A percentile compares a stretch with the other conserved stretches of the same genome.
Evolutionary conservation across 2,113 vertebrate species (phyloP).

Genomic region (Noctilio leporinus): DNA sequence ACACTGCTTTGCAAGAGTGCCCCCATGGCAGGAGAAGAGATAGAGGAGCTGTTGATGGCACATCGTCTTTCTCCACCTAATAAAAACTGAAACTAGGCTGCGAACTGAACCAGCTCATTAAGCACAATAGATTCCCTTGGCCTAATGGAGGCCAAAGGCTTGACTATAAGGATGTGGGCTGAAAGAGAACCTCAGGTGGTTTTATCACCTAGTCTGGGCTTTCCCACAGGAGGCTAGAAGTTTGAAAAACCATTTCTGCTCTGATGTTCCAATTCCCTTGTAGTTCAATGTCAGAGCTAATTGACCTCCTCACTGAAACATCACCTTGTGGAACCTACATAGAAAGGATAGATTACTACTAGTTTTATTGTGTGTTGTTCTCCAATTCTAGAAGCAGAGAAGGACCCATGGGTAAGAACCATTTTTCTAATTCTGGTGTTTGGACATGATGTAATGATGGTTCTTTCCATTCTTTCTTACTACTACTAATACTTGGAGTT

Average conservation of each 20-base stretch:
- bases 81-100: background rate
- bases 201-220: background rate
- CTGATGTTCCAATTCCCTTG: background rate
- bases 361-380: background rate
- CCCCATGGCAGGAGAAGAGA: background rate
- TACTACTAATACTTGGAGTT: background rate
- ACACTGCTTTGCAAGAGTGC: background rate
- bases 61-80: slow-evolving; percentile 4
- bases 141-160: background rate
- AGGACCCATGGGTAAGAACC: background rate
- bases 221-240: background rate
- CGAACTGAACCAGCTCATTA: slow-evolving; percentile 3
- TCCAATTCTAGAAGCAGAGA: background rate
- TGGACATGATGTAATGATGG: background rate
- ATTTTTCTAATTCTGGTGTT: background rate
- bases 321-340: background rate
- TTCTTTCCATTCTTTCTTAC: background rate
- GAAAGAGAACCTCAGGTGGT: background rate
- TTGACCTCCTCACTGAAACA: background rate
- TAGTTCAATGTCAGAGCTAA: background rate
- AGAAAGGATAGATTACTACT: background rate
- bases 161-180: background rate
- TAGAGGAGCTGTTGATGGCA: background rate
- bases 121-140: slow-evolving; percentile 30
- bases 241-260: background rate